These are phyloP conservation scores for Ciona savignyi DNA, from an alignment of 23 tunicate species.

Conservation along the genomic window DNA sequence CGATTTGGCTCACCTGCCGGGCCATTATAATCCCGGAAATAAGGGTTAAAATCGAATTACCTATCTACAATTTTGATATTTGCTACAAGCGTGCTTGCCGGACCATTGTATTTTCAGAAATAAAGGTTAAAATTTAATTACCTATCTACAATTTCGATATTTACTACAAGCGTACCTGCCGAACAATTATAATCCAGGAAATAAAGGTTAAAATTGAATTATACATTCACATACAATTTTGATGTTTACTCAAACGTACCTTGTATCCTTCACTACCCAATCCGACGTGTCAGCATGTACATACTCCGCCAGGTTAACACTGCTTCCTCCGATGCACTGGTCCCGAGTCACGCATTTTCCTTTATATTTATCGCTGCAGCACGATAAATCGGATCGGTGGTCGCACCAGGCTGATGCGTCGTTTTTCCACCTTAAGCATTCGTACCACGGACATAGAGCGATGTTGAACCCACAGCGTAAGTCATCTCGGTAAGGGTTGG, in stretches of 20 bases:
- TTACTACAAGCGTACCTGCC: too few species aligned
- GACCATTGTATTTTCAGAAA: neutral
- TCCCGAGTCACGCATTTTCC: neutral
- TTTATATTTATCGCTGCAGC: neutral
- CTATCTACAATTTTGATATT: too few species aligned
- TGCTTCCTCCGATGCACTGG: neutral
- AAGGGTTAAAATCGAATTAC: too few species aligned
- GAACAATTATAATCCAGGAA: too few species aligned
- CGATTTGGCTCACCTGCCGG: too few species aligned
- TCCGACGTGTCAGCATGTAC: constrained; percentile 21
- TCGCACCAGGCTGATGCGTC: neutral
- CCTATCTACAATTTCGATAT: too few species aligned
- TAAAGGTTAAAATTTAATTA: too few species aligned
- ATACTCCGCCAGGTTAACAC: constrained; percentile 15
- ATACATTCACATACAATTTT: too few species aligned
- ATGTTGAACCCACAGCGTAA: constrained; percentile 16
- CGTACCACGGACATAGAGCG: neutral
- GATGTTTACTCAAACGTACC: constrained; percentile 2
- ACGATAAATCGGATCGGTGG: neutral
- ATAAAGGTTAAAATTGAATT: too few species aligned
- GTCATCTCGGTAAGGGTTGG: constrained; percentile 10
- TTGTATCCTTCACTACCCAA: constrained; percentile 18
- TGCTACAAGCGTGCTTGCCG: neutral
- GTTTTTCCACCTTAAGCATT: neutral
- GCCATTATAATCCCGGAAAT: neutral